A percentile compares a stretch with the other conserved stretches of the same genome.
Evolutionary conservation across 2,113 vertebrate species (phyloP).

Genomic region (Hiodon tergisus): DNA sequence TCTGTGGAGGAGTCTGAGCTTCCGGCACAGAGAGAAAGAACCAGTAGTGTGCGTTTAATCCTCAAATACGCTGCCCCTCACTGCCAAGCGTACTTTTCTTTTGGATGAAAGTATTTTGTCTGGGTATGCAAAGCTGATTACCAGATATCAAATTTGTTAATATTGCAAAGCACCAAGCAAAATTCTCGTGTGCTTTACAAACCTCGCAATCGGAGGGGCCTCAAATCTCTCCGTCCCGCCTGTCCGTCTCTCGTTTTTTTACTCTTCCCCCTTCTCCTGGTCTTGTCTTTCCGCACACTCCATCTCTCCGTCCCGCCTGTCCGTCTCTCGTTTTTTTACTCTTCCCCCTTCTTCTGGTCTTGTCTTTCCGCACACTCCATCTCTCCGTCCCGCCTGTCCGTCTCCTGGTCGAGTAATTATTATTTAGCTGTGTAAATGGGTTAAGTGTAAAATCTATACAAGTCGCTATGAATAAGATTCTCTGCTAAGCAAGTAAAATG

Average conservation of each 20-base stretch:
- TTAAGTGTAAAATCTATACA: too few relatives aligned
- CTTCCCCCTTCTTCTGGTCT: background rate
- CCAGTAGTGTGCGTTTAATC: slow-evolving; percentile 41
- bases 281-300: background rate
- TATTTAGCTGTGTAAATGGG: too few relatives aligned
- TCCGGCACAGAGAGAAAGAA: background rate
- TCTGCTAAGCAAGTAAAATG: too few relatives aligned
- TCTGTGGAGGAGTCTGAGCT: slow-evolving; percentile 14
- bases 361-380: slow-evolving; percentile 9
- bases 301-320: background rate
- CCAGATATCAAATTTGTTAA: slow-evolving; percentile 49
- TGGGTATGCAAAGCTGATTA: slow-evolving; percentile 49
- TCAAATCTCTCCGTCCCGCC: background rate
- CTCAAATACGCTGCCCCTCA: slow-evolving; percentile 15
- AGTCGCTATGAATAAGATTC: too few relatives aligned
- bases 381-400: background rate
- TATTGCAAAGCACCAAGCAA: slow-evolving; percentile 37
- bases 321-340: too few relatives aligned
- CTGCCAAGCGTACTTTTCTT: slow-evolving; percentile 39
- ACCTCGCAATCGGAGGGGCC: background rate
- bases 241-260: background rate
- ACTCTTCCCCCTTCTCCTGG: background rate
- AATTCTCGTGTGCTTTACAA: slow-evolving; percentile 31
- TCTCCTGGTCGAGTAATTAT: background rate
- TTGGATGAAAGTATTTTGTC: slow-evolving; percentile 27